These are phyloP conservation scores for Acrocephalus scirpaceus DNA, from an alignment of 2,797 vertebrate genomes.

Conservation along the genomic window DNA sequence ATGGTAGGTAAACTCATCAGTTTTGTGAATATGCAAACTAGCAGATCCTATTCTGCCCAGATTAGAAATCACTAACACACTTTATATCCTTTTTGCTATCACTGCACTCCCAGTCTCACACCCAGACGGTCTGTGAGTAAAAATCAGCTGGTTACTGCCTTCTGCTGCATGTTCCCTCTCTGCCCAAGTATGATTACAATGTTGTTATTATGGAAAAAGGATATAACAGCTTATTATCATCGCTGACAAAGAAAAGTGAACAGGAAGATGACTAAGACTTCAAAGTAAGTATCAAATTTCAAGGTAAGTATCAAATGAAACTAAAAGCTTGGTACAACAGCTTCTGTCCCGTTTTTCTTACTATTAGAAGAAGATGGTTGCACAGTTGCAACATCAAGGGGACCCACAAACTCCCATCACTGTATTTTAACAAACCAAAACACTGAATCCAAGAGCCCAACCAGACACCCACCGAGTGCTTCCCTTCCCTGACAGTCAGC, in stretches of 20 bases:
- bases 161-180: background rate
- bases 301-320: background rate
- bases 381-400: background rate
- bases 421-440: background rate
- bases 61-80: background rate
- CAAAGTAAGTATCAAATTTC: background rate
- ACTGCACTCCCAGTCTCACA: background rate
- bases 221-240: background rate
- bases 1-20: background rate
- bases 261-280: background rate
- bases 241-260: background rate
- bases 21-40: background rate
- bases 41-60: background rate
- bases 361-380: too few species aligned
- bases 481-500: background rate
- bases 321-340: background rate
- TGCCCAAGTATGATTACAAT: background rate
- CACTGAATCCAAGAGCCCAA: background rate
- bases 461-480: background rate
- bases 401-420: background rate
- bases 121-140: background rate
- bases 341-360: background rate
- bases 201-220: background rate
- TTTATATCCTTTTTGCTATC: background rate
- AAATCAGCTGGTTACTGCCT: background rate